Conservation (phyloP, 1,140 invertebrate species). For the Diachasma alloeum region DNA sequence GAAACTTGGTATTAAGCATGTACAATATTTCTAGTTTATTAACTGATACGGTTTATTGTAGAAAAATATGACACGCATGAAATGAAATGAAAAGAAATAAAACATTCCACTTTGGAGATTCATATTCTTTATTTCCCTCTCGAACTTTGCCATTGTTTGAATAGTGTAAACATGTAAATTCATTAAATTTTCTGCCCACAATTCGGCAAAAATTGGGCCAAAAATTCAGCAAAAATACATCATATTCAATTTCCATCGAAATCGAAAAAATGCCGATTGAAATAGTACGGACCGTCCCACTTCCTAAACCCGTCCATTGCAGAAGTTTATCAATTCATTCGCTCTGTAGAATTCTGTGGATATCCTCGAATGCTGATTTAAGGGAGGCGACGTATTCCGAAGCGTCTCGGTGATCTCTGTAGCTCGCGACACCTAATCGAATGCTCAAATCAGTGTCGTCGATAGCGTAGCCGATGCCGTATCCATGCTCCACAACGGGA, state of each 20-base stretch:
- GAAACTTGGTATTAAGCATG: conserved; percentile 1
- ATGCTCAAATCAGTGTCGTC: conserved; percentile 79
- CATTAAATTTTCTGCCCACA: no score
- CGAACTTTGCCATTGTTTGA: no score
- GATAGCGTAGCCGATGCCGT: conserved; percentile 86
- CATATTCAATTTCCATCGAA: no score
- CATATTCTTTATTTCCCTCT: no score
- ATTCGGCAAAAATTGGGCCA: no score
- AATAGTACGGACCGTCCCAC: no score
- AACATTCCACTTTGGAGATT: background rate
- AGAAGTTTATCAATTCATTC: conserved; percentile 26
- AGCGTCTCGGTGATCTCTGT: conserved; percentile 75
- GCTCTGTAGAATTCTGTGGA: conserved; percentile 58
- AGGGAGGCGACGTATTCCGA: conserved; percentile 76
- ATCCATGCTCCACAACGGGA: conserved; percentile 89
- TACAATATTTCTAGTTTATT: background rate
- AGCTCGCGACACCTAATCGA: conserved; percentile 74
- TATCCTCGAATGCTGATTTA: conserved; percentile 74
- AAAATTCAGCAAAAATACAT: no score
- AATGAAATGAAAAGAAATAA: background rate
- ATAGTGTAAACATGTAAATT: no score
- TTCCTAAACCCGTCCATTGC: no score
- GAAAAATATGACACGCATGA: background rate
- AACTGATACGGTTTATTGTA: background rate
- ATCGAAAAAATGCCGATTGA: no score